These are phyloP conservation scores for Sebastolobus alascanus DNA, from an alignment of 2,797 vertebrate genomes.

Conservation along the genomic window DNA sequence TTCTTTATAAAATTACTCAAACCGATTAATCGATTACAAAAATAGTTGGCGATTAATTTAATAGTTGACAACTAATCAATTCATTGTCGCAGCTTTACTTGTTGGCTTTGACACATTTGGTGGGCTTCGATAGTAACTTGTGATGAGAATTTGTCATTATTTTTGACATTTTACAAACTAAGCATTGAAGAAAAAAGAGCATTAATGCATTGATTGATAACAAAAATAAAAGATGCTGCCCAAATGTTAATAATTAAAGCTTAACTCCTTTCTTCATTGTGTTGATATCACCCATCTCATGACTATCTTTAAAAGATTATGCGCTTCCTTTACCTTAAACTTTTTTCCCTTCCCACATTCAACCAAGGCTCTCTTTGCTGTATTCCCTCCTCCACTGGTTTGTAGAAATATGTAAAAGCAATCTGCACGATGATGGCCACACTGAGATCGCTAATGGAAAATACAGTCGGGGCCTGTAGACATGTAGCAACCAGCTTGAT, in stretches of 20 bases:
- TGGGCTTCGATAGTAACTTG: neutral
- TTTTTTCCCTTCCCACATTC: neutral
- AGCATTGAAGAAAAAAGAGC: neutral
- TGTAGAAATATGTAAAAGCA: conserved; percentile 41
- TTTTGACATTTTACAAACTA: neutral
- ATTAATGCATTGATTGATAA: neutral
- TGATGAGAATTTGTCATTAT: neutral
- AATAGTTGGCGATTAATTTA: too few species aligned
- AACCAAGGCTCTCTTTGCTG: neutral
- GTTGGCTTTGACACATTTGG: neutral
- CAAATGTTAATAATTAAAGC: neutral
- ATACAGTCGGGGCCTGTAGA: conserved; percentile 38
- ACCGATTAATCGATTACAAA: too few species aligned
- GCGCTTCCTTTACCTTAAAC: conserved; percentile 5
- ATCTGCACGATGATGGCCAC: conserved; percentile 41
- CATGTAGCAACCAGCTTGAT: conserved; percentile 65
- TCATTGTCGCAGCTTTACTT: neutral
- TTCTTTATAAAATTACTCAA: too few species aligned
- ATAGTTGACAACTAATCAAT: too few species aligned
- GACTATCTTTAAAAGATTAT: conserved; percentile 2
- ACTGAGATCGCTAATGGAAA: conserved; percentile 58
- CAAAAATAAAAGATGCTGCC: neutral
- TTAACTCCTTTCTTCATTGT: neutral
- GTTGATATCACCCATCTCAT: neutral
- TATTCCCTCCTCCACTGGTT: conserved; percentile 7